phyloP scores from a whole-genome alignment of 35 echinoderm and acorn worm genomes.

The Ophiothrix spiculata region DNA sequence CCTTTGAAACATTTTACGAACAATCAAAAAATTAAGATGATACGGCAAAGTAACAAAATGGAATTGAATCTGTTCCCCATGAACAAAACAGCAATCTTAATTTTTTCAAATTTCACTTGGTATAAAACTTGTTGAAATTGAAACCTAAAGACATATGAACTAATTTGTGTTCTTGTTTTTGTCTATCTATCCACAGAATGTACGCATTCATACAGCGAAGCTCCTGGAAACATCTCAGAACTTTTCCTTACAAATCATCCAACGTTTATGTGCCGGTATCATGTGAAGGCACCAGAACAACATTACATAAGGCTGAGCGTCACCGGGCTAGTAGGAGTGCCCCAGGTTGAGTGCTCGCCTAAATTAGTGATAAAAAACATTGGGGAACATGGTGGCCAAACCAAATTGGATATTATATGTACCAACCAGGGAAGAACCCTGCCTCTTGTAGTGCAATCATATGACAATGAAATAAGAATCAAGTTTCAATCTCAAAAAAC shows the following conservation, averaged over 20 bases:
- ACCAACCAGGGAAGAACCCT: conserved; percentile 38
- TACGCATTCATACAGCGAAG: conserved; percentile 58
- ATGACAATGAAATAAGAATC: conserved; percentile 64
- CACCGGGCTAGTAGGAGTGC: conserved; percentile 55
- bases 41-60: too few species aligned
- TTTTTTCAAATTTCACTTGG: too few species aligned
- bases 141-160: too few species aligned
- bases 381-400: conserved; percentile 9
- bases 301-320: conserved; percentile 66
- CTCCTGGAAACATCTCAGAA: conserved; percentile 55
- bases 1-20: too few species aligned
- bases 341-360: conserved; percentile 43
- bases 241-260: conserved; percentile 10
- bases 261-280: conserved; percentile 36
- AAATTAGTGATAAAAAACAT: conserved; percentile 45
- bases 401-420: conserved; percentile 18
- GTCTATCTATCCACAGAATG: conserved; percentile 55
- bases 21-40: too few species aligned
- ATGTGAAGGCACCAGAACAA: conserved; percentile 33
- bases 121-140: too few species aligned
- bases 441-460: conserved; percentile 85
- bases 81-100: too few species aligned
- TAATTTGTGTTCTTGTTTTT: not conserved
- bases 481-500: conserved; percentile 49
- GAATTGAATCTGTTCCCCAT: too few species aligned